Evolutionary conservation across 1,140 invertebrate species (phyloP).

Genomic region (Calliopsis andreniformis): DNA sequence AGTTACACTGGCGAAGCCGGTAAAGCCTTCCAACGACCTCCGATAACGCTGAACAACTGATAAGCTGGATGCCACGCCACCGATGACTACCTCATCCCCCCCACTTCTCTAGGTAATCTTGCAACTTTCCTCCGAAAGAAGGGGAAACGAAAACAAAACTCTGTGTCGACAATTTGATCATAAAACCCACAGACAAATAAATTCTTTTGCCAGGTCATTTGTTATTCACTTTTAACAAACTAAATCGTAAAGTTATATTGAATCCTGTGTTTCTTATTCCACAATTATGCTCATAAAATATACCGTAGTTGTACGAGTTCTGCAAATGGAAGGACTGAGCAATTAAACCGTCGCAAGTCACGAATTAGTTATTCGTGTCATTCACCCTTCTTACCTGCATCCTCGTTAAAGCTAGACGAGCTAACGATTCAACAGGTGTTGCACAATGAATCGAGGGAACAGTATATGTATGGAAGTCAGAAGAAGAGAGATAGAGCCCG

Average conservation of each 20-base stretch:
- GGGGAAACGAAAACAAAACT: too few species aligned
- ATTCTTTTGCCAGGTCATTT: too few species aligned
- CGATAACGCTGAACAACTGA: constrained; percentile 25
- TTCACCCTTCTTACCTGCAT: constrained; percentile 67
- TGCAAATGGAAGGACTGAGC: constrained; percentile 25
- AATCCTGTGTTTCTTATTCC: too few species aligned
- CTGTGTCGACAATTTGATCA: too few species aligned
- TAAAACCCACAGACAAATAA: too few species aligned
- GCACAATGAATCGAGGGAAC: constrained; percentile 53
- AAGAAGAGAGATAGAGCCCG: background rate
- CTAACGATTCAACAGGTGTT: constrained; percentile 71
- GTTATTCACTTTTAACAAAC: too few species aligned
- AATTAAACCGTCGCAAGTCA: constrained; percentile 43
- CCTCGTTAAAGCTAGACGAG: constrained; percentile 65
- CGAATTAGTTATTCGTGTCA: constrained; percentile 46
- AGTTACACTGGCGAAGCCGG: constrained; percentile 27
- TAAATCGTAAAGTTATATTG: too few species aligned
- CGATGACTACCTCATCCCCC: background rate
- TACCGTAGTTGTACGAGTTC: too few species aligned
- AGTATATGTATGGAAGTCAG: background rate
- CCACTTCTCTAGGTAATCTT: background rate
- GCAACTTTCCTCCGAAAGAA: background rate
- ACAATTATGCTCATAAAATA: too few species aligned
- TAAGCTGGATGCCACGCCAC: background rate
- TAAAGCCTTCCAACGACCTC: background rate